These are phyloP conservation scores for Aegithalos caudatus DNA, from an alignment of 2,113 vertebrate species.

Conservation along the genomic window DNA sequence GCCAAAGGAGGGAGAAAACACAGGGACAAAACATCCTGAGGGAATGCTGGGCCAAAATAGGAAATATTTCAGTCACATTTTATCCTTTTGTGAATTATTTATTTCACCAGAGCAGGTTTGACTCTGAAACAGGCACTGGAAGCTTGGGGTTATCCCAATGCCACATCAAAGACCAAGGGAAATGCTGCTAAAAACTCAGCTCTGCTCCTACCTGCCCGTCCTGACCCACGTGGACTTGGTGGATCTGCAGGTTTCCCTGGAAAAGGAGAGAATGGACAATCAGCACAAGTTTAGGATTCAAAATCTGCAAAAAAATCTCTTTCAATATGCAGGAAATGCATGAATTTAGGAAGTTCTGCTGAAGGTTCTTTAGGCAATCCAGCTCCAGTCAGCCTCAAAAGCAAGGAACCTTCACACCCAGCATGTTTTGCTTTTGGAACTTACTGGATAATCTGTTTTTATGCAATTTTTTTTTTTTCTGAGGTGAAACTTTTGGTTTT, in stretches of 20 bases:
- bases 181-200: not conserved
- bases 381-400: not conserved
- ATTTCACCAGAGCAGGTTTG: not conserved
- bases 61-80: not conserved
- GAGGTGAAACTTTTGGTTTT: not conserved
- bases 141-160: not conserved
- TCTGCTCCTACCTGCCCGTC: constrained; percentile 90
- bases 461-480: not conserved
- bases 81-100: not conserved
- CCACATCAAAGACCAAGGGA: not conserved
- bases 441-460: not conserved
- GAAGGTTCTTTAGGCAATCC: not conserved
- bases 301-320: not conserved
- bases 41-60: not conserved
- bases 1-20: not conserved
- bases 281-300: not conserved
- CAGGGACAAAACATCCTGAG: not conserved
- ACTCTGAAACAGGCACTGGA: not conserved
- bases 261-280: constrained; percentile 22
- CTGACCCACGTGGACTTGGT: constrained; percentile 94
- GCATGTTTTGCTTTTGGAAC: not conserved
- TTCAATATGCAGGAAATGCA: not conserved
- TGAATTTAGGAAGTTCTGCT: not conserved
- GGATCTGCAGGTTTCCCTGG: constrained; percentile 97
- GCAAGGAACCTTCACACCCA: not conserved